Percentiles rank a stretch among this genome's conserved stretches.
Evolutionary conservation across 2,113 vertebrate species (phyloP).

Genomic region (Labeo rohita): DNA sequence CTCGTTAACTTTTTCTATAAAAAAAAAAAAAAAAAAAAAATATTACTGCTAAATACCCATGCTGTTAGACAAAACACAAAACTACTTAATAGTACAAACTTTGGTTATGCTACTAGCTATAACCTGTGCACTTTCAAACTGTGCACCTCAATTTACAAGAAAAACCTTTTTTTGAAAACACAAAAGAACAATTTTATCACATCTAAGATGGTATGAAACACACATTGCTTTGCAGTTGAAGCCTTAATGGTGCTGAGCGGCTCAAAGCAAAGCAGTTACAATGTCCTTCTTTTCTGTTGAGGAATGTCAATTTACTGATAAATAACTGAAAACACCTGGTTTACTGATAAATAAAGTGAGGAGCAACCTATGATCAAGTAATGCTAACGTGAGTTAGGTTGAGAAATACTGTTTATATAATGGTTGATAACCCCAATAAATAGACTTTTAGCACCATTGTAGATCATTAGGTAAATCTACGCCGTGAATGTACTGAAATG

Average conservation of each 20-base stretch:
- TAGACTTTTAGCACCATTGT: slow-evolving; percentile 24
- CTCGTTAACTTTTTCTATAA: background rate
- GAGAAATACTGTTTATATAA: background rate
- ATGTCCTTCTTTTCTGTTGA: background rate
- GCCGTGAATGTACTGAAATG: background rate
- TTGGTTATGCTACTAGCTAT: background rate
- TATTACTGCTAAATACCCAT: background rate
- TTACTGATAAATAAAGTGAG: background rate
- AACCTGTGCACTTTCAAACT: background rate
- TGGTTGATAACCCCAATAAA: background rate
- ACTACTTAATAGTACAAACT: background rate
- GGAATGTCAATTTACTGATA: background rate
- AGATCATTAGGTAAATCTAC: background rate
- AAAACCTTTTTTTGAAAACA: background rate
- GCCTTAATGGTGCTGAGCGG: background rate
- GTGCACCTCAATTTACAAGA: background rate
- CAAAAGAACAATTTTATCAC: background rate
- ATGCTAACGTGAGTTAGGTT: slow-evolving; percentile 2
- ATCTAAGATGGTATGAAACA: background rate
- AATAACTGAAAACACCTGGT: background rate
- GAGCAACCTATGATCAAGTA: background rate
- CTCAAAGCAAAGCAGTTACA: background rate
- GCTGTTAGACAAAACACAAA: background rate
- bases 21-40: background rate
- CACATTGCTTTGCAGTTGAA: background rate